These are phyloP conservation scores for Gambusia holbrooki DNA, from an alignment of 2,113 vertebrate genomes.

Conservation along the genomic window DNA sequence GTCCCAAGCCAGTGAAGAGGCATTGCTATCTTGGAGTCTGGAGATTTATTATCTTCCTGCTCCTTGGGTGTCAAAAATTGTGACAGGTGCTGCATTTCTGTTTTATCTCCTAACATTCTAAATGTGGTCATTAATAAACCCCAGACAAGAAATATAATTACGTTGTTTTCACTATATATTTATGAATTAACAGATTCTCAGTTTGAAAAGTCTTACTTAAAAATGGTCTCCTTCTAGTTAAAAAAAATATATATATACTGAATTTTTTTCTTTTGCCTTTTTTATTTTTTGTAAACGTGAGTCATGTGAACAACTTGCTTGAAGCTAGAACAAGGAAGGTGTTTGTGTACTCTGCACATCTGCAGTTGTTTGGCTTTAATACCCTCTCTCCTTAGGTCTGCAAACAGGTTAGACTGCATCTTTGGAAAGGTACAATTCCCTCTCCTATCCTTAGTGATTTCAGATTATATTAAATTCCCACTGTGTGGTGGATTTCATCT, in stretches of 20 bases:
- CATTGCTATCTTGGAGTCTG: too few relatives aligned
- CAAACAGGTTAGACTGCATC: constrained; percentile 6
- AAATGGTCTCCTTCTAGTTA: too few relatives aligned
- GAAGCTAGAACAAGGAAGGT: background rate
- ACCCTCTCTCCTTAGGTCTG: constrained; percentile 11
- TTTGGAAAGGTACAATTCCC: constrained; percentile 1
- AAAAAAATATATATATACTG: background rate
- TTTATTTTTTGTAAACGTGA: background rate
- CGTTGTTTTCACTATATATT: background rate
- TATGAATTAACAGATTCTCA: background rate
- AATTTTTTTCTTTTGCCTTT: constrained; percentile 2
- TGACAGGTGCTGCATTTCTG: background rate
- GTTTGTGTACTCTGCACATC: background rate
- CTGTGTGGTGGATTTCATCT: constrained; percentile 1
- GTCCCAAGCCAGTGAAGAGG: too few relatives aligned
- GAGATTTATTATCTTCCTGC: too few relatives aligned
- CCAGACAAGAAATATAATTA: background rate
- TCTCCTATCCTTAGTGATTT: background rate
- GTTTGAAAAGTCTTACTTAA: background rate
- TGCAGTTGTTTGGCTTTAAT: constrained; percentile 7
- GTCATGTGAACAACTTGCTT: background rate
- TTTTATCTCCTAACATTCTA: background rate
- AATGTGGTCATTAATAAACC: background rate
- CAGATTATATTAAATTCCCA: constrained; percentile 7
- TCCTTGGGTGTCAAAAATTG: too few relatives aligned